Conservation (phyloP, 1,140 invertebrate genomes). For the Drosophila truncata region DNA sequence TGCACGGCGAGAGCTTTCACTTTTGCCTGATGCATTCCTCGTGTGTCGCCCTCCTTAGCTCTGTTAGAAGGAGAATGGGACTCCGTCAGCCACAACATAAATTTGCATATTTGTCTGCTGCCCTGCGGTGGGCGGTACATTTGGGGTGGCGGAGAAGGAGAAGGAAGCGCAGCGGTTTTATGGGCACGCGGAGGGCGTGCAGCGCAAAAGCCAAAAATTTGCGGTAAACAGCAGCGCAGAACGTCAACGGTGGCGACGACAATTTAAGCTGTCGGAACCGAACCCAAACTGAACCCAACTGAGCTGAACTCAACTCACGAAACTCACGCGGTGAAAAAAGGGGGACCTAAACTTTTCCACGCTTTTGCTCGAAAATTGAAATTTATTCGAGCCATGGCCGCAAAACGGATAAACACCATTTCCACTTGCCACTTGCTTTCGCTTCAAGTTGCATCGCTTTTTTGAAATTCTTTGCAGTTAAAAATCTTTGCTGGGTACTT, state of each 20-base stretch:
- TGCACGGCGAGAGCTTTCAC: constrained; percentile 74
- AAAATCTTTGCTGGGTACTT: neutral
- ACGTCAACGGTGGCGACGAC: constrained; percentile 47
- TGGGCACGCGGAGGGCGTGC: constrained; percentile 44
- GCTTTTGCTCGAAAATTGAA: constrained; percentile 68
- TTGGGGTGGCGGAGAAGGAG: constrained; percentile 4
- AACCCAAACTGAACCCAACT: constrained; percentile 13
- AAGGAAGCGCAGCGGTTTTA: constrained; percentile 5
- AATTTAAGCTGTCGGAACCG: constrained; percentile 71
- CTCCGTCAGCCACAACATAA: constrained; percentile 71
- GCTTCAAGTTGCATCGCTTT: constrained; percentile 30
- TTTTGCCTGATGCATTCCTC: constrained; percentile 75
- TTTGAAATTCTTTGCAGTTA: neutral
- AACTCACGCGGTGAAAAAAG: constrained; percentile 6
- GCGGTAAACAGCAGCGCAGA: constrained; percentile 67
- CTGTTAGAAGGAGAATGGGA: constrained; percentile 15
- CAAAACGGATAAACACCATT: constrained; percentile 78
- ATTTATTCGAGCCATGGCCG: constrained; percentile 67
- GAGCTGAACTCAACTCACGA: constrained; percentile 11
- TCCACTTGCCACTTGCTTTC: constrained; percentile 76
- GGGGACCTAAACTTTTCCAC: constrained; percentile 52
- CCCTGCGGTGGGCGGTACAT: constrained; percentile 2
- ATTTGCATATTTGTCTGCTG: constrained; percentile 79
- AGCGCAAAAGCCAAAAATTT: constrained; percentile 76
- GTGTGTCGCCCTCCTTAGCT: constrained; percentile 13